These are phyloP conservation scores for Acanthurus leucopareius DNA, from an alignment of 2,797 vertebrate genomes.

Conservation along the genomic window DNA sequence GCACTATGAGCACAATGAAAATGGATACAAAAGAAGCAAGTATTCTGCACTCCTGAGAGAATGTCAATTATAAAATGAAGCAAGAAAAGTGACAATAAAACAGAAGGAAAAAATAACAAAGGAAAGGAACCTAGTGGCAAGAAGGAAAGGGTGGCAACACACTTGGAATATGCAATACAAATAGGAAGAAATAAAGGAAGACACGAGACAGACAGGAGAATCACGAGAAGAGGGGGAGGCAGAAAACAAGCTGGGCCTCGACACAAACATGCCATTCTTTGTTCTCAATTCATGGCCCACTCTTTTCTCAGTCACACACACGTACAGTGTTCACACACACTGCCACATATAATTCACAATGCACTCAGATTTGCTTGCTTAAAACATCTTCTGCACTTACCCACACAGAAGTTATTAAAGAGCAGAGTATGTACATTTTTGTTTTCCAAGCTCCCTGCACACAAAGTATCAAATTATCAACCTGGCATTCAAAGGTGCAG, in stretches of 20 bases:
- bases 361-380: constrained; percentile 21
- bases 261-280: constrained; percentile 72
- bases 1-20: background rate
- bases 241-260: constrained; percentile 51
- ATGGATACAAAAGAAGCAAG: background rate
- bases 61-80: background rate
- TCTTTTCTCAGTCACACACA: constrained; percentile 41
- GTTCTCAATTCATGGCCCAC: constrained; percentile 62
- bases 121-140: background rate
- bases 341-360: constrained; percentile 43
- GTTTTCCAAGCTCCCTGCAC: constrained; percentile 4
- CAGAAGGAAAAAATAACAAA: background rate
- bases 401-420: constrained; percentile 44
- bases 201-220: constrained; percentile 8
- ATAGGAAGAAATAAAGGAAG: constrained; percentile 1
- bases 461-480: constrained; percentile 37
- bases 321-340: constrained; percentile 41
- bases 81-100: constrained; percentile 3
- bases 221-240: constrained; percentile 31
- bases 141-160: background rate
- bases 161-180: background rate
- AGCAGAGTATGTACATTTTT: background rate
- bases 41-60: background rate
- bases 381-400: constrained; percentile 45
- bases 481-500: constrained; percentile 12